Evolutionary conservation across 2,797 vertebrate species (phyloP).

Genomic region (Karalla daura): DNA sequence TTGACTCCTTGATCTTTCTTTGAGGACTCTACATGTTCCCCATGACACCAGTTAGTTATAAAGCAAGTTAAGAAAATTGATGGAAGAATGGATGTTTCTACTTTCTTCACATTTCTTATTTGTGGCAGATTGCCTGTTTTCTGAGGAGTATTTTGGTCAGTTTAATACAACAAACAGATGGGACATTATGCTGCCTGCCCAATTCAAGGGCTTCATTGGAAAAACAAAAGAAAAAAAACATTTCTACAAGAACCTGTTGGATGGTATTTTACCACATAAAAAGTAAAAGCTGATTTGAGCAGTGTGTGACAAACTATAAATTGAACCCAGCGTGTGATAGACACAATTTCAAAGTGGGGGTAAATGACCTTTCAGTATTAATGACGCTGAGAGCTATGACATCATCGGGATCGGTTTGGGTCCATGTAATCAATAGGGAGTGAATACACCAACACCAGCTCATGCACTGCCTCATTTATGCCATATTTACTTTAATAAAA

Average conservation of each 20-base stretch:
- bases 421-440: slow-evolving; percentile 44
- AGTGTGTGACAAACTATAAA: slow-evolving; percentile 72
- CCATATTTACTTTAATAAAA: slow-evolving; percentile 66
- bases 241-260: slow-evolving; percentile 44
- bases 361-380: slow-evolving; percentile 76
- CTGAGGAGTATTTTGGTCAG: too few species aligned
- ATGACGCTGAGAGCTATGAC: slow-evolving; percentile 66
- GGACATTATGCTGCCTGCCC: slow-evolving; percentile 5
- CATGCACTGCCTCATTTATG: slow-evolving; percentile 46
- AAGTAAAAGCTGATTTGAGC: slow-evolving; percentile 52
- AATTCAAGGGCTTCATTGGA: slow-evolving; percentile 14
- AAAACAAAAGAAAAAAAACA: slow-evolving; percentile 42
- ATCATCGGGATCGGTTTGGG: slow-evolving; percentile 59
- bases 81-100: too few species aligned
- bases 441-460: slow-evolving; percentile 45
- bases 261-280: slow-evolving; percentile 53
- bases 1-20: too few species aligned
- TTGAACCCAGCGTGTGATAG: slow-evolving; percentile 62
- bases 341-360: slow-evolving; percentile 52
- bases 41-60: too few species aligned
- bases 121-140: not conserved
- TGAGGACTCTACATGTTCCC: too few species aligned
- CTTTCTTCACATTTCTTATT: too few species aligned
- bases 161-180: not conserved
- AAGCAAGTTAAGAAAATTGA: too few species aligned